Base-by-base conservation (phyloP, 2,113 vertebrate species). In the Psettodes erumei region DNA sequence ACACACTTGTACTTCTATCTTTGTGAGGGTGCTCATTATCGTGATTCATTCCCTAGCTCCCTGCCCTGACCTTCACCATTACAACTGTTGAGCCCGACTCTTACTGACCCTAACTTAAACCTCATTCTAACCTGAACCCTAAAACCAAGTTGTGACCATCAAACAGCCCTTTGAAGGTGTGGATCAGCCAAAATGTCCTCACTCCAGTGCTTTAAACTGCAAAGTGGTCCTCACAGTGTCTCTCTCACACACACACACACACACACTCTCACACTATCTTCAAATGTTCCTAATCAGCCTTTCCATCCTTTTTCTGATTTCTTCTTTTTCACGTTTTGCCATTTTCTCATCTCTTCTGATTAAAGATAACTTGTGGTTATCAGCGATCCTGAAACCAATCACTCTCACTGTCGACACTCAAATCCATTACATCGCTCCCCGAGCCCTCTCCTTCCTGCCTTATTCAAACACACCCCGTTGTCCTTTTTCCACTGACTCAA, bases 301-400 rank as follows among this genome's bases (percentile, higher is more conserved):
- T 28, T 8, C 21, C 4, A 15, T 1, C 23, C 2, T 25, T n/a
- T 65, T 53, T 62, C 21, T 72, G 42, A 72, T 76, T 83, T 74
- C 45, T 32, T 70, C 35, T 48, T 43, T 54, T 71, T 75, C 60
- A 53, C 11, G 27, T 65, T n/a, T 73, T 58, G 25, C 62, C 43
- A 21, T 47, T 56, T 75, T 69, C 56, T 68, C 69, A 47, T 81
- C 66, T 38, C 61, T 45, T 74, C 69, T 70, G 64, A 84, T 88
- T 65, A 71, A 45, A 77, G 77, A 85, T 86, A 83, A 79, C 10
- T 25, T 50, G 37, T 50, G 21, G 21, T 79, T 84, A 81, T 86
- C 72, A 30, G 58, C 50, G 51, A 78, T 69, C 47, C 65, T 75
- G 75, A 89, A 81, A 78, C 72, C 76, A 78, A 82, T 77, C 73